Base-by-base conservation (phyloP, 2,113 vertebrate genomes). In the Canis aureus region DNA sequence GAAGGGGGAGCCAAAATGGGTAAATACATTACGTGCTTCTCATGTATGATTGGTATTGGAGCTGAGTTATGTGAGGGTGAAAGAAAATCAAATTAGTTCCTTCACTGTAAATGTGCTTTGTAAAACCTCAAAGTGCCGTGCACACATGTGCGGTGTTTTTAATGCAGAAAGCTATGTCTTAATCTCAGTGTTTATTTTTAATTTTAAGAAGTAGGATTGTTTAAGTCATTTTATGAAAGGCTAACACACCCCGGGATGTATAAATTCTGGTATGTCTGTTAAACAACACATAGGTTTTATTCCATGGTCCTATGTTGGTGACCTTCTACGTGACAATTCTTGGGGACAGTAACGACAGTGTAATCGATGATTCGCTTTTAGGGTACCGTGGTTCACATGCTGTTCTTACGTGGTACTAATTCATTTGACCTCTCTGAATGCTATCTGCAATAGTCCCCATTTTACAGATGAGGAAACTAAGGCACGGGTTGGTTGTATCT, bases 71-170 rank as follows among this genome's bases (percentile, higher is more conserved):
- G 66, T 16, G 5, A 78, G 62, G 87, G 81, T 91, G 83, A 98
- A 97, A 82, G 35, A 86, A 98, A 97, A 90, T 86, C 79, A 82
- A 89, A 92, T 98, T 98, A 98, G 98, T 98, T 76, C 95, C 94
- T 97, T 98, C 83, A 32, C 43, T 97, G 43, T 85, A 78, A 91
- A 91, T 95, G 57, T 91, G 73, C 55, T 95, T 91, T 73, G 71
- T 51, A 59, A 95, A 97, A 94, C 66, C 92, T 53, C 55, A 92
- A 91, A 82, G 29, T 76, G 57, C 38, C 78, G 49, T 91, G 60
- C 93, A 98, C 78, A 73, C 91, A 73, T 59, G 86, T 80, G 57
- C 55, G 69, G 53, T 95, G 55, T 96, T 97, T 96, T 92, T 11
- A 71, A 19, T 81, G 80, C 11, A 57, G 83, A 91, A 88, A 92